A percentile compares a stretch with the other conserved stretches of the same genome.
Evolutionary conservation across 2,113 vertebrate species (phyloP).

Genomic region (Larimichthys polyactis): DNA sequence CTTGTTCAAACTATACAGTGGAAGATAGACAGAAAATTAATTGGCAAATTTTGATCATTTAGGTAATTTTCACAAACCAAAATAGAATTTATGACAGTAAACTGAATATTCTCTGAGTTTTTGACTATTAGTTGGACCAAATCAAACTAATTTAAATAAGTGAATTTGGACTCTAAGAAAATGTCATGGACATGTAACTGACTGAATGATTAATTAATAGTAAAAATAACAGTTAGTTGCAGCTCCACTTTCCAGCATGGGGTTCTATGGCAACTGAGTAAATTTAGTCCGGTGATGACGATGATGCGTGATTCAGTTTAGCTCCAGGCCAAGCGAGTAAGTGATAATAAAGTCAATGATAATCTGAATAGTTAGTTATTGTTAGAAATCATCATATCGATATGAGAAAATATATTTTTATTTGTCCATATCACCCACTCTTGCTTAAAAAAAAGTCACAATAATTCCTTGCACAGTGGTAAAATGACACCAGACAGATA

Average conservation of each 20-base stretch:
- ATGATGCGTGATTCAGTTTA: not conserved
- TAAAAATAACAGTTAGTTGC: too few relatives aligned
- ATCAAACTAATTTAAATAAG: not conserved
- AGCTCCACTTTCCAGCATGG: not conserved
- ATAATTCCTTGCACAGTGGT: not conserved
- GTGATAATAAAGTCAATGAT: not conserved
- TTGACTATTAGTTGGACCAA: not conserved
- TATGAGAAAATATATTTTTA: not conserved
- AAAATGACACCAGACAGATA: not conserved
- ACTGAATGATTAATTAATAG: not conserved
- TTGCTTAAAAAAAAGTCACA: not conserved
- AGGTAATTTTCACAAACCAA: not conserved
- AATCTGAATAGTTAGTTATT: not conserved
- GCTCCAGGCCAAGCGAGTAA: not conserved
- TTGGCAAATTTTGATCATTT: not conserved
- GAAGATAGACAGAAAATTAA: too few relatives aligned
- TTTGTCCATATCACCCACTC: not conserved
- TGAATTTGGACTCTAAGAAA: not conserved
- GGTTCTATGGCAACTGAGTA: not conserved
- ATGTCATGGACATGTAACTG: not conserved
- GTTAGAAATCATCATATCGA: not conserved
- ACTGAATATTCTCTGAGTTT: not conserved
- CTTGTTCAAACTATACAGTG: not conserved
- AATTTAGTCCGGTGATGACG: not conserved
- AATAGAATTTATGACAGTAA: not conserved